A percentile compares a stretch with the other conserved stretches of the same genome.
These are phyloP conservation scores for Buceros bicornis DNA, from an alignment of 2,797 vertebrate species.

Conservation along the genomic window DNA sequence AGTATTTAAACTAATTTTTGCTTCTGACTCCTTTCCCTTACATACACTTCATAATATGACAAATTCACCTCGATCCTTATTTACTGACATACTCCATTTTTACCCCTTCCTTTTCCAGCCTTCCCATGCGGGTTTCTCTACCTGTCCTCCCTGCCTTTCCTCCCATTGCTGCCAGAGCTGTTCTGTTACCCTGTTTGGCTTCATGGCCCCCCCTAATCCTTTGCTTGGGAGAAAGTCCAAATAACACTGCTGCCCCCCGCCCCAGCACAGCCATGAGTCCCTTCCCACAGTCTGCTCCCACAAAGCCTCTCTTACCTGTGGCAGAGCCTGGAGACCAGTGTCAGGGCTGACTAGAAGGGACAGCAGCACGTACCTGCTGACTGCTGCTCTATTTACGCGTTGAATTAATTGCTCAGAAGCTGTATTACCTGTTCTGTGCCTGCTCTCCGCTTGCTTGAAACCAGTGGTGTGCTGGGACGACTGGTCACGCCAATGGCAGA, in stretches of 20 bases:
- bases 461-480: not conserved
- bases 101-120: not conserved
- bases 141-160: not conserved
- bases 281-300: not conserved
- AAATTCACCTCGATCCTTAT: not conserved
- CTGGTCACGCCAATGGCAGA: not conserved
- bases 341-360: not conserved
- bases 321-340: not conserved
- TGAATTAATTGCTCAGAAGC: not conserved
- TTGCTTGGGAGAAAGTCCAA: not conserved
- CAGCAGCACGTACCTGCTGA: not conserved
- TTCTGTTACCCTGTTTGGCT: not conserved
- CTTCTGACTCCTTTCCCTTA: not conserved
- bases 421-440: not conserved
- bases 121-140: not conserved
- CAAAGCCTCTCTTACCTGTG: constrained; percentile 34
- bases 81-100: accelerated
- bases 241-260: not conserved
- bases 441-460: not conserved
- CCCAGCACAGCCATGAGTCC: not conserved
- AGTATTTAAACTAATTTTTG: not conserved
- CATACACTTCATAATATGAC: not conserved
- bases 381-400: not conserved
- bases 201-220: not conserved
- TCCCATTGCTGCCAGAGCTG: not conserved